Evolutionary conservation across 2,888 invertebrate genomes (phyloP).

Genomic region (Troglohyphantes excavatus): DNA sequence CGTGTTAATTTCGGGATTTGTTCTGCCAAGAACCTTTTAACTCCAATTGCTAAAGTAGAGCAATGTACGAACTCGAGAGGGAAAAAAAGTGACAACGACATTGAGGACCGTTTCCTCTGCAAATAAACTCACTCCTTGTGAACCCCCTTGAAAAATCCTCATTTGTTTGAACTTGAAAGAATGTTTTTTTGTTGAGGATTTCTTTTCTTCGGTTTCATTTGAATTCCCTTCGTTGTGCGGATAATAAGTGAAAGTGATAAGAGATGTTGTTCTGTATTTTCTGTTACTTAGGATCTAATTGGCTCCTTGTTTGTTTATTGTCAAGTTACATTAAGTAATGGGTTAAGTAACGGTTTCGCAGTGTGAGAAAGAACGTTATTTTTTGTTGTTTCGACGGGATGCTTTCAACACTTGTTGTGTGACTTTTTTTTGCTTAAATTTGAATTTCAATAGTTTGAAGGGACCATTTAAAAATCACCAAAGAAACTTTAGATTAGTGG

Average conservation of each 20-base stretch:
- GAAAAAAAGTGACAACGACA: background rate
- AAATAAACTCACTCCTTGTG: too few species aligned
- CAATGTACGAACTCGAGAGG: too few species aligned
- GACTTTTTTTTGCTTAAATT: too few species aligned
- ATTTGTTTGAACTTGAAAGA: background rate
- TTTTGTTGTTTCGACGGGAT: too few species aligned
- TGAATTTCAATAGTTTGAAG: too few species aligned
- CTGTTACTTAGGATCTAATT: background rate
- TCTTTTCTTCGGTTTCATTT: background rate
- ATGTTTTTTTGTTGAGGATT: background rate
- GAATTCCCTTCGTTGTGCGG: background rate
- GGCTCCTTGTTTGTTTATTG: background rate
- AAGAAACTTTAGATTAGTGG: too few species aligned
- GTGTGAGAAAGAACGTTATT: too few species aligned
- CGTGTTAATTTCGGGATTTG: background rate
- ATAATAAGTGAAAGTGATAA: background rate
- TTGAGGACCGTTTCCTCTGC: background rate
- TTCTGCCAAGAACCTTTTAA: constrained; percentile 1
- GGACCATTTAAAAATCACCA: too few species aligned
- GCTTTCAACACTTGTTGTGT: too few species aligned
- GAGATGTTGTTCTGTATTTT: background rate
- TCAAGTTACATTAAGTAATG: background rate
- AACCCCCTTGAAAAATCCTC: background rate
- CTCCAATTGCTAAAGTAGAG: background rate
- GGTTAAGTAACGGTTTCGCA: background rate